These are phyloP conservation scores for Gryllus bimaculatus DNA, from an alignment of 1,140 invertebrate genomes.

Conservation along the genomic window DNA sequence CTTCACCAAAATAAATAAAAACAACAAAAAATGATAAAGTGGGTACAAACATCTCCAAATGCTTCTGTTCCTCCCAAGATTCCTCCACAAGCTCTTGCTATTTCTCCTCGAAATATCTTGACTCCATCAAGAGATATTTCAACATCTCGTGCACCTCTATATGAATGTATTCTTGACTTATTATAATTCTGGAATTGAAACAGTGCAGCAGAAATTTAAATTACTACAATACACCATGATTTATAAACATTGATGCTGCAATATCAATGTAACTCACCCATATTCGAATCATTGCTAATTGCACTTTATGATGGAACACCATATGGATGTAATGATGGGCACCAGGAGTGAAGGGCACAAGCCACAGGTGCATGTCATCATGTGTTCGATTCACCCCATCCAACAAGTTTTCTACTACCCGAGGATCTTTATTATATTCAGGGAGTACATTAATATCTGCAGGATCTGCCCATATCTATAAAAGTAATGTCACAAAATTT, in stretches of 20 bases:
- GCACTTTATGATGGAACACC: conserved; percentile 44
- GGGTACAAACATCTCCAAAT: conserved; percentile 65
- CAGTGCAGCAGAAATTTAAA: conserved; percentile 19
- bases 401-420: conserved; percentile 52
- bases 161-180: conserved; percentile 73
- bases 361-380: conserved; percentile 69
- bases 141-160: conserved; percentile 59
- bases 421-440: conserved; percentile 46
- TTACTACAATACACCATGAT: neutral
- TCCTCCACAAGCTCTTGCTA: conserved; percentile 62
- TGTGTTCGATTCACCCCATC: conserved; percentile 62
- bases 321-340: conserved; percentile 49
- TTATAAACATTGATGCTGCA: neutral
- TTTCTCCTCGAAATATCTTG: conserved; percentile 68
- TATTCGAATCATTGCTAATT: conserved; percentile 61
- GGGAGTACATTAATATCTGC: conserved; percentile 49
- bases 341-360: conserved; percentile 49
- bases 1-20: no score
- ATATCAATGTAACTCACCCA: conserved; percentile 50
- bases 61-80: conserved; percentile 55
- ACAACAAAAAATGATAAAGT: no score
- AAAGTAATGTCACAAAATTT: neutral
- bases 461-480: conserved; percentile 47
- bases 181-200: conserved; percentile 65
- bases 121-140: conserved; percentile 57